phyloP scores from a whole-genome alignment of 2,888 invertebrate species.

The Drosophila helvetica region DNA sequence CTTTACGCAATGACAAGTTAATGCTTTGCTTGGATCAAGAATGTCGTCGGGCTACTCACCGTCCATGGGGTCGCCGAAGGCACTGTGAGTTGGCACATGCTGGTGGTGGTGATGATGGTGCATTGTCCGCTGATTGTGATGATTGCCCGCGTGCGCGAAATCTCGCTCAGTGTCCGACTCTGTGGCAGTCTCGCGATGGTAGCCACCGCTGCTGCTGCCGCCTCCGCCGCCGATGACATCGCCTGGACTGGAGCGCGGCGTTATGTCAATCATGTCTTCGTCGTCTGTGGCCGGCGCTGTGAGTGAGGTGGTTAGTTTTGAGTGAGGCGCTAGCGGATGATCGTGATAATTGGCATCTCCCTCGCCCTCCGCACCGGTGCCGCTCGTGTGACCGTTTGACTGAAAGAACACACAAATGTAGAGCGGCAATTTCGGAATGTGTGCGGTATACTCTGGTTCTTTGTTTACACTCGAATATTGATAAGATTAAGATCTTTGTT shows the following conservation, averaged over 20 bases:
- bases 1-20: slow-evolving; percentile 31
- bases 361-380: slow-evolving; percentile 50
- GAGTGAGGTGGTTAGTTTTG: slow-evolving; percentile 56
- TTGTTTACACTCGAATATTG: slow-evolving; percentile 55
- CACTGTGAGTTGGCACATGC: slow-evolving; percentile 83
- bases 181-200: slow-evolving; percentile 69
- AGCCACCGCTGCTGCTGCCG: slow-evolving; percentile 51
- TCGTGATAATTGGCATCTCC: slow-evolving; percentile 61
- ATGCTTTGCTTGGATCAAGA: not conserved
- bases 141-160: slow-evolving; percentile 48
- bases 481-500: slow-evolving; percentile 56
- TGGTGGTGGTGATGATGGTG: slow-evolving; percentile 67
- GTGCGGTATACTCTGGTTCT: slow-evolving; percentile 4
- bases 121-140: slow-evolving; percentile 62
- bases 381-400: slow-evolving; percentile 81
- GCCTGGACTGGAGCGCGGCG: slow-evolving; percentile 85
- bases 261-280: slow-evolving; percentile 89
- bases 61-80: slow-evolving; percentile 82
- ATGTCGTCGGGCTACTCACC: slow-evolving; percentile 57
- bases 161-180: slow-evolving; percentile 81
- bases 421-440: not conserved
- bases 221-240: slow-evolving; percentile 65
- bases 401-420: slow-evolving; percentile 49
- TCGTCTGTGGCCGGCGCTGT: slow-evolving; percentile 83
- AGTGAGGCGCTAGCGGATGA: slow-evolving; percentile 78